Conservation (phyloP, 1,140 invertebrate species). For the Campoletis sonorensis region DNA sequence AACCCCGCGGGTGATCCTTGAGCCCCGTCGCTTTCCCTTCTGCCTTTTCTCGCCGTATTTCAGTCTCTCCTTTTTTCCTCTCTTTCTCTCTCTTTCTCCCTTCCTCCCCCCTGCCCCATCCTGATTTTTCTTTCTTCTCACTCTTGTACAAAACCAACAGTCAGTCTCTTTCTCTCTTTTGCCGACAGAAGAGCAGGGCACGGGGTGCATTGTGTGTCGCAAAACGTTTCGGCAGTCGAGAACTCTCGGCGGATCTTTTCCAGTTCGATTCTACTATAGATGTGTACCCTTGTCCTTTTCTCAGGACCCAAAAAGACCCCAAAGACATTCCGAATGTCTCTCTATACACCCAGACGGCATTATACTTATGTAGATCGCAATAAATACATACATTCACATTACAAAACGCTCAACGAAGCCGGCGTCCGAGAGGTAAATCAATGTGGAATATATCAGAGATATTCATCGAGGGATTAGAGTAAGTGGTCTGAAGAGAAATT, state of each 20-base stretch:
- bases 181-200: constrained; percentile 34
- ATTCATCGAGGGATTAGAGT: constrained; percentile 54
- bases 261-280: background rate
- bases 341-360: constrained; percentile 15
- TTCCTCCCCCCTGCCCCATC: constrained; percentile 22
- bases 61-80: constrained; percentile 42
- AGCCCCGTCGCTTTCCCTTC: constrained; percentile 55
- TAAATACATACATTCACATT: background rate
- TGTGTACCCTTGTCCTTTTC: background rate
- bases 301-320: constrained; percentile 5
- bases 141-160: constrained; percentile 30
- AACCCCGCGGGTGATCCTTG: constrained; percentile 68
- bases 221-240: constrained; percentile 31
- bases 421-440: constrained; percentile 8
- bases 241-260: constrained; percentile 42
- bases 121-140: constrained; percentile 36
- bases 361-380: background rate
- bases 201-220: constrained; percentile 38
- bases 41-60: constrained; percentile 44
- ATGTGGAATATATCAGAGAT: constrained; percentile 39
- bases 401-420: background rate
- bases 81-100: constrained; percentile 41
- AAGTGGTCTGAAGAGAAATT: constrained; percentile 62
- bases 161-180: constrained; percentile 19
- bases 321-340: background rate